Conservation (phyloP, 2,113 vertebrate species). For the Noturus placidus region DNA sequence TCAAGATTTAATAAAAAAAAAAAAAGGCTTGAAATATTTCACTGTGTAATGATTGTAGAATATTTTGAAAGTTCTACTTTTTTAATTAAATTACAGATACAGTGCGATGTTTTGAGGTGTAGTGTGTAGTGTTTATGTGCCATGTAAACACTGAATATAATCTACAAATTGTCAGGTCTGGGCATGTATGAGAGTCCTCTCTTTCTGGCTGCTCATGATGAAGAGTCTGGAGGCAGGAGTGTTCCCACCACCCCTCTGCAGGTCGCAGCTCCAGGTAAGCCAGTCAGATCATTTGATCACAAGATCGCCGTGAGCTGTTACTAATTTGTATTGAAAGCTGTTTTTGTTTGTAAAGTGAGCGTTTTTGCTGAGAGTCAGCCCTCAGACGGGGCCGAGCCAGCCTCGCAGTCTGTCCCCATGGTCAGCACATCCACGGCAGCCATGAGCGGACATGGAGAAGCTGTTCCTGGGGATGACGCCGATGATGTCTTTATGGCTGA, state of each 20-base stretch:
- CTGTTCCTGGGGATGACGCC: constrained; percentile 82
- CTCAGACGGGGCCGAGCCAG: constrained; percentile 83
- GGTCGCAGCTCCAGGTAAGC: constrained; percentile 90
- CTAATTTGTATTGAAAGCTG: neutral
- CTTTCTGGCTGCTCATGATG: constrained; percentile 90
- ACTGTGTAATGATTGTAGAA: too few species aligned
- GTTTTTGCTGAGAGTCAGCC: constrained; percentile 89
- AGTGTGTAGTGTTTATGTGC: neutral
- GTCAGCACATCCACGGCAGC: constrained; percentile 86
- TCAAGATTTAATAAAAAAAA: too few species aligned
- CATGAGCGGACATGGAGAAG: constrained; percentile 75
- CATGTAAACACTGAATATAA: neutral
- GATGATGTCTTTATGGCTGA: constrained; percentile 93
- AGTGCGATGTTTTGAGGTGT: too few species aligned
- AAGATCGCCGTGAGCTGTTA: neutral
- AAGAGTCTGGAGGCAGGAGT: constrained; percentile 93
- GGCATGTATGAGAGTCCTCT: constrained; percentile 98
- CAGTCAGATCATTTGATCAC: neutral
- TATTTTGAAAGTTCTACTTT: too few species aligned
- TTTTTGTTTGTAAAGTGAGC: constrained; percentile 73
- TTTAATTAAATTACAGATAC: too few species aligned
- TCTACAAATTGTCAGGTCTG: constrained; percentile 73
- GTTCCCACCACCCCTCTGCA: constrained; percentile 96
- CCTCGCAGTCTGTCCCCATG: constrained; percentile 97
- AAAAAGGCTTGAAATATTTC: too few species aligned